Conservation (phyloP, 2,888 invertebrate genomes). For the Andrena flavipes region DNA sequence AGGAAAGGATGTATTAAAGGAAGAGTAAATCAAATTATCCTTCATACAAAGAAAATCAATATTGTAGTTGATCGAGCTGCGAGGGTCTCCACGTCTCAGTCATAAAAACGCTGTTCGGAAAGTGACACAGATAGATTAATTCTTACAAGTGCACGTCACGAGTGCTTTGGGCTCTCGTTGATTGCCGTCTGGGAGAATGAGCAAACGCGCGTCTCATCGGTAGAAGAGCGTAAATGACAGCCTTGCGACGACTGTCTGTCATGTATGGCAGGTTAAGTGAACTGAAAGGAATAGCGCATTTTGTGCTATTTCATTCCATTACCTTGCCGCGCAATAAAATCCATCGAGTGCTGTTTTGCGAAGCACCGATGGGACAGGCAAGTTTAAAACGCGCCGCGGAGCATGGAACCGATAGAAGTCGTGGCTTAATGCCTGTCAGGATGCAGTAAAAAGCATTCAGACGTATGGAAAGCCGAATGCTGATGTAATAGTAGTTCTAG, state of each 20-base stretch:
- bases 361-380: background rate
- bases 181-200: constrained; percentile 25
- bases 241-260: constrained; percentile 2
- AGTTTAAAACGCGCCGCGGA: constrained; percentile 1
- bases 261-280: constrained; percentile 24
- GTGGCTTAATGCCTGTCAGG: background rate
- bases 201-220: background rate
- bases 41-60: background rate
- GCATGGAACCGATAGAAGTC: background rate
- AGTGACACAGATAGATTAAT: constrained; percentile 3
- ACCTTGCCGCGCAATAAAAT: constrained; percentile 16
- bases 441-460: background rate
- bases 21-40: too few species aligned
- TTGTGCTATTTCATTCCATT: constrained; percentile 27
- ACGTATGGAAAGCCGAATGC: background rate
- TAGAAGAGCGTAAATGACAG: constrained; percentile 22
- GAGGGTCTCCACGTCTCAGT: background rate
- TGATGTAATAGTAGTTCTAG: background rate
- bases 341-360: constrained; percentile 3
- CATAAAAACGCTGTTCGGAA: background rate
- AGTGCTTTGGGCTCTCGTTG: constrained; percentile 9
- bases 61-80: background rate
- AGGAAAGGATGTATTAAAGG: too few species aligned
- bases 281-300: constrained; percentile 30
- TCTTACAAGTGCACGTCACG: background rate